These are phyloP conservation scores for Amblyopsis rosae DNA, from an alignment of 2,113 vertebrate species.

Conservation along the genomic window DNA sequence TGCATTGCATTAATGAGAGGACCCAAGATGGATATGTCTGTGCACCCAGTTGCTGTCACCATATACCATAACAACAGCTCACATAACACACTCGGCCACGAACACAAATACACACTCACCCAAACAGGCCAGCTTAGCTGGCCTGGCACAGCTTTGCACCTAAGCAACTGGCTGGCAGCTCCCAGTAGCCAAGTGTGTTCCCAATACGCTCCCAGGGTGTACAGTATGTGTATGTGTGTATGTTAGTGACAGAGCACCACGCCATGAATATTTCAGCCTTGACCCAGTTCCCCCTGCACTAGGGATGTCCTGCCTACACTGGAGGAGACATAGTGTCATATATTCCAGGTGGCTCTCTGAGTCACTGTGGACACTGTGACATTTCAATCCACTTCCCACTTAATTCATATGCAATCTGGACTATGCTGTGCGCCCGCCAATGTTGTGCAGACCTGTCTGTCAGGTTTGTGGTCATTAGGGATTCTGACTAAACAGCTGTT, in stretches of 20 bases:
- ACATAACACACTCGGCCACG: conserved; percentile 22
- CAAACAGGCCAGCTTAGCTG: conserved; percentile 20
- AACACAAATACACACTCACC: not conserved
- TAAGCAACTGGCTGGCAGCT: conserved; percentile 45
- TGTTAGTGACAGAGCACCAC: conserved; percentile 22
- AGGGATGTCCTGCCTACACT: conserved; percentile 66
- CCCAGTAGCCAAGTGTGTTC: conserved; percentile 40
- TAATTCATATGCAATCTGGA: conserved; percentile 58
- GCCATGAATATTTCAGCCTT: conserved; percentile 72
- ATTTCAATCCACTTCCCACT: conserved; percentile 57
- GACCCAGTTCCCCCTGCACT: conserved; percentile 65
- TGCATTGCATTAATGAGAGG: conserved; percentile 20
- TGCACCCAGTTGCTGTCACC: conserved; percentile 56
- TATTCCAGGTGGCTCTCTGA: conserved; percentile 70
- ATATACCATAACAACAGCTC: conserved; percentile 62
- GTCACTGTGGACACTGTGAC: conserved; percentile 61
- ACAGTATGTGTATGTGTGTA: not conserved
- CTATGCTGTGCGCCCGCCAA: conserved; percentile 37
- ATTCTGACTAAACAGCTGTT: conserved; percentile 9
- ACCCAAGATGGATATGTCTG: conserved; percentile 41
- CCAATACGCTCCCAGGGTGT: conserved; percentile 15
- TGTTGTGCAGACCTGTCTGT: conserved; percentile 29
- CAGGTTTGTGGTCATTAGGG: conserved; percentile 17
- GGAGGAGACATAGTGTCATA: conserved; percentile 63
- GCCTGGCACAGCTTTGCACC: conserved; percentile 20